phyloP scores from a whole-genome alignment of 2,797 vertebrate species.

The Cygnus olor region DNA sequence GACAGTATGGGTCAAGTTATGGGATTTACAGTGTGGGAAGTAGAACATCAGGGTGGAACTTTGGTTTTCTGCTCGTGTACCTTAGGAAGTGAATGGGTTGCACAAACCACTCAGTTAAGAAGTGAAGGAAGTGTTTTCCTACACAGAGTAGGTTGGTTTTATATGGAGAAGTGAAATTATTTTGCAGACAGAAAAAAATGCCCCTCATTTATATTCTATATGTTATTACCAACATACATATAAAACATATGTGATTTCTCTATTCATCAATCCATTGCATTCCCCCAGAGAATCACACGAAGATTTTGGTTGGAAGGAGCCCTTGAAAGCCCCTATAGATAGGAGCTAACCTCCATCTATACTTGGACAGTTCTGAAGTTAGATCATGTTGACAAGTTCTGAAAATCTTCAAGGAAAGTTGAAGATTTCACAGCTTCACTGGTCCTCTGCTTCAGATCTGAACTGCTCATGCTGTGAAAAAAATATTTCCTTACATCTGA shows the following conservation, averaged over 20 bases:
- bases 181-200: not conserved
- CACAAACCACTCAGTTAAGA: not conserved
- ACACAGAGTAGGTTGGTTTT: not conserved
- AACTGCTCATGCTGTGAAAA: not conserved
- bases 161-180: not conserved
- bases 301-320: not conserved
- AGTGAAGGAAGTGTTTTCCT: not conserved
- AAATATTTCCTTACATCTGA: not conserved
- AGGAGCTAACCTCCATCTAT: not conserved
- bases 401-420: not conserved
- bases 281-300: not conserved
- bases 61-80: not conserved
- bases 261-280: not conserved
- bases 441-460: not conserved
- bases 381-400: not conserved
- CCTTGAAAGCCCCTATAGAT: not conserved
- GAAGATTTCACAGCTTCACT: not conserved
- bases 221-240: not conserved
- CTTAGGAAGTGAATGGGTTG: not conserved
- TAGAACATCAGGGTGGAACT: not conserved
- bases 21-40: not conserved
- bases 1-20: accelerated
- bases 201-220: not conserved
- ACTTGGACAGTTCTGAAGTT: not conserved
- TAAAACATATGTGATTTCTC: not conserved